Base-by-base conservation (phyloP, 2,888 invertebrate species). In the Troides aeacus region DNA sequence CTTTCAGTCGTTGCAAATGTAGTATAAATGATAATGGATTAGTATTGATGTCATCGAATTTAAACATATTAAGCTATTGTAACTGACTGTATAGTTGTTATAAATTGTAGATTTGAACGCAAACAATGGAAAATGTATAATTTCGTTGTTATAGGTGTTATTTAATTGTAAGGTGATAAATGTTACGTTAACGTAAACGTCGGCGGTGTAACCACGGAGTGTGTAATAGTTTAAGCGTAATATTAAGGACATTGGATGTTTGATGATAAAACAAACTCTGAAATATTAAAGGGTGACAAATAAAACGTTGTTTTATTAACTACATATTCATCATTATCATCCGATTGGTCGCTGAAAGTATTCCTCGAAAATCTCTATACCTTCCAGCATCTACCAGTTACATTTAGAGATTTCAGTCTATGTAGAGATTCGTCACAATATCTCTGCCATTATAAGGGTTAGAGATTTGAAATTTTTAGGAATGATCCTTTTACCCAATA, bases 91-190 rank as follows among this genome's bases (percentile, higher is more conserved):
- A 66, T 61, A 66, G 61, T 66, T 69, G 65, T 69, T 69, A 62
- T 65, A 69, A 62, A 36, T 65, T 61, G 69, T 64, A 64, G 61
- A 64, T 23, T 10, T 21, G 15, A 17, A 57, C 5, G 30, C 24
- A 21, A 46, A 66, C 65, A 62, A 65, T 50, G 46, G 57, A 57
- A 62, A 69, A 69, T 66, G 50, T 74, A 71, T 73, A 69, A 73
- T 39, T 74, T 72, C 64, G 76, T 78, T 78, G 73, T 75, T 75
- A 73, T 83, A 84, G 77, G 90, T 90, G 92, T 92, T 92, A 92
- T 90, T 90, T 92, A 92, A 90, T 92, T 91, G 77, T 92, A 92
- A 87, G 87, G n/a, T 24, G 18, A 77, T 82, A 30, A 2, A 83
- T 84, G 86, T 90, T 91, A 82, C 89, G 90, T 90, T 89, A 82